Base-by-base conservation (phyloP, 2,797 vertebrate species). In the Schizopygopsis pylzovi region DNA sequence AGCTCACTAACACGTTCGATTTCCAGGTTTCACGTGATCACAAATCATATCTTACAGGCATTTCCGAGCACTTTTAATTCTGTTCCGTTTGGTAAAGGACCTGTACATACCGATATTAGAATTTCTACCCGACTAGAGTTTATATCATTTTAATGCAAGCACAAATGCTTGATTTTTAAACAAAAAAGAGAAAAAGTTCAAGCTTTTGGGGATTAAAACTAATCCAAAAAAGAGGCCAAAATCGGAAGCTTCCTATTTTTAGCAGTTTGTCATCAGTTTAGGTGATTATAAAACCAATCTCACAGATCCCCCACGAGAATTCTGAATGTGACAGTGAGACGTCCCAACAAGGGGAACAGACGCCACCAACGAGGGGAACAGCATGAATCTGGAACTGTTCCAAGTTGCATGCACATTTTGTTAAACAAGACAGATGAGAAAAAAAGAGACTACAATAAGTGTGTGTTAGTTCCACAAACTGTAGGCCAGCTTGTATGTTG, bases 401-500 rank as follows among this genome's bases (percentile, higher is more conserved):
- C 95, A 94, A 96, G 97, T 97, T 97, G 97, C 98, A 99, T 99
- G 98, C 97, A 96, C 87, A 91, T 98, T 98, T 98, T 97, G 94
- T 97, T 96, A 96, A 96, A 96, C 90, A 96, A 95, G 94, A 94
- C 92, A 93, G 94, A 94, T 91, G 92, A 93, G 94, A 94, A 90
- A 93, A 93, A 94, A 94, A 93, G 94, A 94, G 94, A 94, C 94
- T 94, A 95, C 93, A 94, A 92, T 93, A 89, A 94, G 94, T 92
- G 93, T 98, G 97, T 98, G 97, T 98, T 98, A 97, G 97, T 96
- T 97, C 96, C 96, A 97, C 96, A 96, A 98, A 94, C 93, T 92
- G 95, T 96, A 98, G 97, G 96, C 96, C 96, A 96, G 97, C 97
- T 97, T 98, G 97, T 99, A 96, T 98, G 98, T 99, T 98, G 98